These are phyloP conservation scores for Lates japonicus DNA, from an alignment of 2,797 vertebrate species.

Conservation along the genomic window DNA sequence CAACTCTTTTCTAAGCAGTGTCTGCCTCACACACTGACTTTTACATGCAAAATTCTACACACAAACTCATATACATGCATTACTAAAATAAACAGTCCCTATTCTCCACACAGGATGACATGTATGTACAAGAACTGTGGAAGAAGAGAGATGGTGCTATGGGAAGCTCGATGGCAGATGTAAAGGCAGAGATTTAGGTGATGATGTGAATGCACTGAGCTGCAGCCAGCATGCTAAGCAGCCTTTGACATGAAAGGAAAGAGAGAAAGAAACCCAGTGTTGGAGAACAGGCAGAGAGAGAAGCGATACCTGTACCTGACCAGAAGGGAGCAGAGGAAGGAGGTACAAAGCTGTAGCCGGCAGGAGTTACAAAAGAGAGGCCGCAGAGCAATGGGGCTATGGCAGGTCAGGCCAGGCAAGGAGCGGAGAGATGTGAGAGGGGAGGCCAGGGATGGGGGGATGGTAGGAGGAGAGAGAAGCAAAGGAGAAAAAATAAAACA, in stretches of 20 bases:
- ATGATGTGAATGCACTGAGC: conserved; percentile 44
- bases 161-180: conserved; percentile 36
- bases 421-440: conserved; percentile 77
- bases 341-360: conserved; percentile 98
- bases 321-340: conserved; percentile 99
- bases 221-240: conserved; percentile 66
- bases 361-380: conserved; percentile 96
- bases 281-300: conserved; percentile 71
- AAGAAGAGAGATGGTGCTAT: conserved; percentile 36
- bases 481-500: conserved; percentile 85
- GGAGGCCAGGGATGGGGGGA: conserved; percentile 79
- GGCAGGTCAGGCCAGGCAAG: conserved; percentile 73
- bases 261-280: conserved; percentile 26
- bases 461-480: conserved; percentile 87
- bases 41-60: conserved; percentile 28
- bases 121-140: conserved; percentile 34
- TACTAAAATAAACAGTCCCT: conserved; percentile 27
- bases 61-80: conserved; percentile 50
- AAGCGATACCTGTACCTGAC: conserved; percentile 95
- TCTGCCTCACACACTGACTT: conserved; percentile 20
- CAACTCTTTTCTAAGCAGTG: conserved; percentile 1
- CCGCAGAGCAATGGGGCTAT: conserved; percentile 97
- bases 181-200: conserved; percentile 36
- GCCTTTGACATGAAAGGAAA: conserved; percentile 74
- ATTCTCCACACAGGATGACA: conserved; percentile 22